Base-by-base conservation (phyloP, 2,888 invertebrate genomes). In the Glaucopsyche alexis region DNA sequence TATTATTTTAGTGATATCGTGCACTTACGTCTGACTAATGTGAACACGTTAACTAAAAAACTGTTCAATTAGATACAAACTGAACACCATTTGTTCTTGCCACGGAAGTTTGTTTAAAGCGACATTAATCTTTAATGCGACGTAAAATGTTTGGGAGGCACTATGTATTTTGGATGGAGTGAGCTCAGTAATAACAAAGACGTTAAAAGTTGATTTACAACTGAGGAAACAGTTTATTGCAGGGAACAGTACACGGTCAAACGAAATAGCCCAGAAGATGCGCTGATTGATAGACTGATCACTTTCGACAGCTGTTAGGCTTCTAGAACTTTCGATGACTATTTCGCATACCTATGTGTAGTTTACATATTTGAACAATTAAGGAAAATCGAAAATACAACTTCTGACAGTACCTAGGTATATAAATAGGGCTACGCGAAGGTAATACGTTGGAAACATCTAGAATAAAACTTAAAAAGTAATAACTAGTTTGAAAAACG, bases 161-260 rank as follows among this genome's bases (percentile, higher is more conserved):
- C 11, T 49, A 47, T 49, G 69, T 52, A 65, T 55, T 67, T 67
- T 67, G 52, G 50, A 50, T 69, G 52, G 19, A 50, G 52, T 75
- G 74, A 75, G 76, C 74, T 74, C 74, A 64, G 77, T 77, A 78
- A 76, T 80, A 82, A 83, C 81, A 80, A 79, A 79, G 77, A 80
- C 81, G 80, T 86, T 83, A 85, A 86, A 74, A 78, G 74, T 73
- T 86, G 83, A 85, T 87, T 85, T 87, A 87, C 80, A 78, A 79
- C 78, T 81, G 79, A 80, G 83, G 83, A 78, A 78, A 76, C 73
- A 71, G 76, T 77, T 77, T 75, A 77, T 74, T 74, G 71, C 74
- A 69, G 74, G 72, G 72, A 75, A 73, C 76, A 72, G 47, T 47
- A 47, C 47, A 60, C 13, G 60, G 60, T 11, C 74, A 76, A 72